Base-by-base conservation (phyloP, 2,113 vertebrate genomes). In the Heloderma charlesbogerti region DNA sequence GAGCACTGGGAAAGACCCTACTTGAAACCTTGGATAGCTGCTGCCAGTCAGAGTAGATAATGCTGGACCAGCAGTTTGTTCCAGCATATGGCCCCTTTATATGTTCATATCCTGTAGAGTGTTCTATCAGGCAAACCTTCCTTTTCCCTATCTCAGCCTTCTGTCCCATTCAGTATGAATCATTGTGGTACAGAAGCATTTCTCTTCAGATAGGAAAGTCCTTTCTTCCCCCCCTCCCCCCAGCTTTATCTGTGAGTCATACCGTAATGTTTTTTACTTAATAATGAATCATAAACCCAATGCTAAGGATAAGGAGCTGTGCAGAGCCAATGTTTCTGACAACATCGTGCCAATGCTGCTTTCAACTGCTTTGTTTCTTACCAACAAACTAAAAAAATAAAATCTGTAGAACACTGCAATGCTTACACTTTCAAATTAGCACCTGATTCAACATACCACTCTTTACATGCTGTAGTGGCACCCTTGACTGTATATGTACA, bases 271-370 rank as follows among this genome's bases (percentile, higher is more conserved):
- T 94, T 95, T 95, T 95, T 96, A 93, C 94, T 96, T 92, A 95
- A 89, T 92, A 94, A 94, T 95, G 94, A 97, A 94, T 96, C 96
- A 96, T 95, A 96, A 95, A 95, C 91, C 92, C 91, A 45, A 89
- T 95, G 93, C 57, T 93, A 94, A 91, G 91, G 85, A 92, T 94
- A 95, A 92, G 93, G 93, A 95, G 95, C 92, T 93, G 94, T 93
- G 91, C 91, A 87, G 79, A 93, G 78, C 89, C 92, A 3, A 9
- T 89, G 86, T 88, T 95, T 75, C 92, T 88, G 87, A 91, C 43
- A 94, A 89, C 72, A 78, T 37, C 74, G 0, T 86, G 81, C 54
- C 84, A 71, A 45, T 78, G 9, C 84, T 77, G 29, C 45, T 84
- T 84, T 71, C 92, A 78, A 85, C 84, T 71, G 90, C 54, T 1